Percentiles rank a stretch among this genome's conserved stretches.
Conservation (phyloP, 2,797 vertebrate species). For the Ambastaia sidthimunki region DNA sequence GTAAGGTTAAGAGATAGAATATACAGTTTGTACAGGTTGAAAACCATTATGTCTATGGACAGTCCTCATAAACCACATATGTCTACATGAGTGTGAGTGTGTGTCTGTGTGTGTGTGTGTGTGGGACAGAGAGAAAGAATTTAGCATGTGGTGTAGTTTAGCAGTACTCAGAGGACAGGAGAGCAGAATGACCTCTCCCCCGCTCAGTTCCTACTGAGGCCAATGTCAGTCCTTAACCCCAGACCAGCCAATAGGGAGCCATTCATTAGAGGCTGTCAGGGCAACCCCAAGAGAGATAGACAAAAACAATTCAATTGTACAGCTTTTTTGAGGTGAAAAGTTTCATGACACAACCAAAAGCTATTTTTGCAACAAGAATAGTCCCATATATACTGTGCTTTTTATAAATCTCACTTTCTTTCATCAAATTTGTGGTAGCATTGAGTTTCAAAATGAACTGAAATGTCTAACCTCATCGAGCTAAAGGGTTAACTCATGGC, state of each 20-base stretch:
- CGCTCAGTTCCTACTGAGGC: background rate
- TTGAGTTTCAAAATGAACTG: too few species aligned
- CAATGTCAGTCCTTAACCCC: slow-evolving; percentile 53
- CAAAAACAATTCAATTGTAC: background rate
- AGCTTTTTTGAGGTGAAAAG: background rate
- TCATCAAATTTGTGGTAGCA: too few species aligned
- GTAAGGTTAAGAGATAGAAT: too few species aligned
- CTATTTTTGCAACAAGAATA: background rate
- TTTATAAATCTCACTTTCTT: background rate
- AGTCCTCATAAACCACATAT: too few species aligned
- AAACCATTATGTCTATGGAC: too few species aligned
- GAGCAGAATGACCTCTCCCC: slow-evolving; percentile 34
- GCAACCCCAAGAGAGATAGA: slow-evolving; percentile 25
- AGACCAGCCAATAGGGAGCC: slow-evolving; percentile 63
- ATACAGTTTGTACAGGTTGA: too few species aligned
- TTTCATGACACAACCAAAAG: background rate
- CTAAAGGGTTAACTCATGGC: background rate
- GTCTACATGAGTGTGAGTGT: too few species aligned
- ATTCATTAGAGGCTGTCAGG: slow-evolving; percentile 60
- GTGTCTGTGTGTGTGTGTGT: slow-evolving; percentile 19
- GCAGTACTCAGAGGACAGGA: slow-evolving; percentile 23
- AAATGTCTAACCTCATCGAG: background rate
- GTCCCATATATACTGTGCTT: background rate
- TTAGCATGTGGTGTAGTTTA: slow-evolving; percentile 50
- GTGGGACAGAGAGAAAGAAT: background rate